Conservation (phyloP, 2,113 vertebrate species). For the Nycticorax nycticorax region DNA sequence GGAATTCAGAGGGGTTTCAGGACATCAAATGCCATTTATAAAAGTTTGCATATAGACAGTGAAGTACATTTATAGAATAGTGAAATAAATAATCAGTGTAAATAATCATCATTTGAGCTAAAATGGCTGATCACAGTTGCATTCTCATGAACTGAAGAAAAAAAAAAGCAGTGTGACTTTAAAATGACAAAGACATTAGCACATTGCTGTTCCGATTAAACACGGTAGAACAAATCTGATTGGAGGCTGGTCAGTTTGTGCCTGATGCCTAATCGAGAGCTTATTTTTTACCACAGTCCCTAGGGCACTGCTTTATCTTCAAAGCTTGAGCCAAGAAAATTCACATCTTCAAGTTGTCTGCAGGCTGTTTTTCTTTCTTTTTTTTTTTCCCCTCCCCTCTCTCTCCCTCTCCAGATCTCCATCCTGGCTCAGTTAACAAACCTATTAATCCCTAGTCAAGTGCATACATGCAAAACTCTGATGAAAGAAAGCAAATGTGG, state of each 20-base stretch:
- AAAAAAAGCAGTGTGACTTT: background rate
- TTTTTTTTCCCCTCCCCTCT: background rate
- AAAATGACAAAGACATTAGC: constrained; percentile 15
- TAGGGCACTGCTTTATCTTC: constrained; percentile 73
- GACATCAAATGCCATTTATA: background rate
- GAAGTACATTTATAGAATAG: background rate
- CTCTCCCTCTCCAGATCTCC: constrained; percentile 24
- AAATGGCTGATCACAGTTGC: background rate
- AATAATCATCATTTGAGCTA: background rate
- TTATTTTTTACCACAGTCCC: constrained; percentile 69
- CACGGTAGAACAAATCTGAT: constrained; percentile 51
- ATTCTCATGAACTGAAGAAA: background rate
- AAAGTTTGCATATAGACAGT: background rate
- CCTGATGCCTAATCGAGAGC: constrained; percentile 60
- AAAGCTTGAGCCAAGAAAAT: constrained; percentile 74
- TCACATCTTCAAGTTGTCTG: constrained; percentile 74
- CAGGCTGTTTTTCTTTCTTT: constrained; percentile 60
- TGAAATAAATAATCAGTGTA: background rate
- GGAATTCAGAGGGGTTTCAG: background rate
- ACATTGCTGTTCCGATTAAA: background rate
- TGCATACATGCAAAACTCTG: constrained; percentile 59
- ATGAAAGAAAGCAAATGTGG: constrained; percentile 56
- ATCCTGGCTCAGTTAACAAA: constrained; percentile 68
- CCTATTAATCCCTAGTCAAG: constrained; percentile 74
- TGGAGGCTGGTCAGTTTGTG: constrained; percentile 72